phyloP scores from a whole-genome alignment of 2,888 invertebrate species.

The Cotesia congregata region DNA sequence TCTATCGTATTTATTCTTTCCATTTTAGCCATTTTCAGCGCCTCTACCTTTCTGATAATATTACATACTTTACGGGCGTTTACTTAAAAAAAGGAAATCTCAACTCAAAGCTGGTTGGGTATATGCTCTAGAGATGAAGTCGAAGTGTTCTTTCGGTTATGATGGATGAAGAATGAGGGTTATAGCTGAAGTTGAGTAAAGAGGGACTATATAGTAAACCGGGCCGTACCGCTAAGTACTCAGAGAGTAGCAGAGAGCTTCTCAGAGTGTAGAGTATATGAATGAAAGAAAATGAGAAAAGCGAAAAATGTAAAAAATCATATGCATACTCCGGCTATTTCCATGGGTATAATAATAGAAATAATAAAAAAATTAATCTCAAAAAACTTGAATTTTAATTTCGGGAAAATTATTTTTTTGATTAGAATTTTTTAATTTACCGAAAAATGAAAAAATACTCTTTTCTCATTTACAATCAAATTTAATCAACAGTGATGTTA shows the following conservation, averaged over 20 bases:
- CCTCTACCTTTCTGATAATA: neutral
- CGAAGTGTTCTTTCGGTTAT: neutral
- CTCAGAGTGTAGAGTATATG: neutral
- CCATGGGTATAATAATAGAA: neutral
- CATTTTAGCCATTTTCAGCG: neutral
- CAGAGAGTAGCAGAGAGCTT: neutral
- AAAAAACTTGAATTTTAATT: neutral
- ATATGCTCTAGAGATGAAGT: neutral
- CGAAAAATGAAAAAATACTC: neutral
- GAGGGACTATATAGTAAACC: neutral
- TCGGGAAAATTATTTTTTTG: neutral
- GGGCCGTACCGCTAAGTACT: neutral
- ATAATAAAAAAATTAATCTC: neutral
- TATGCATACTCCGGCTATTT: neutral
- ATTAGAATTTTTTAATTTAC: neutral
- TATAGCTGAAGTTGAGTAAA: neutral
- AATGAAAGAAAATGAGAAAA: neutral
- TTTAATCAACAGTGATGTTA: constrained; percentile 5
- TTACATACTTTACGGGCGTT: constrained; percentile 6
- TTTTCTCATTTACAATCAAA: neutral
- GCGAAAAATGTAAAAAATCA: neutral
- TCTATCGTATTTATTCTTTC: neutral
- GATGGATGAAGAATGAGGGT: neutral
- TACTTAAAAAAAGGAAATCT: neutral
- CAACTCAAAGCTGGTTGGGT: neutral